Evolutionary conservation across 2,113 vertebrate species (phyloP).

Genomic region (Elachura formosa): DNA sequence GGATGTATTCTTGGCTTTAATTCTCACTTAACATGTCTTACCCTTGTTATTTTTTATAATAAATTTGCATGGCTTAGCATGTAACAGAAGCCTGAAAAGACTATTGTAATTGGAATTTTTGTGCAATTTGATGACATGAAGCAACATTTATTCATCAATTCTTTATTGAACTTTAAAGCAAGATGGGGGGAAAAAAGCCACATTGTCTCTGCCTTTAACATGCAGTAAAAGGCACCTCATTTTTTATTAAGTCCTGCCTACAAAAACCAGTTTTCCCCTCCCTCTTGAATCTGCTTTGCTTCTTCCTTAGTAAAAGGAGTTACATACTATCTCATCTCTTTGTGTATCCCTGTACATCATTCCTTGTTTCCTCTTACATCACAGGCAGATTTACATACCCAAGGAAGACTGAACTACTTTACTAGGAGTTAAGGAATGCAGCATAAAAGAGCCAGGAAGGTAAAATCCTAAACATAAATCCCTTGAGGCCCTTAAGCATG

Average conservation of each 20-base stretch:
- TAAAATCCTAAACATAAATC: not conserved
- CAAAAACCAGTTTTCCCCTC: not conserved
- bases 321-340: not conserved
- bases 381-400: not conserved
- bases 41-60: not conserved
- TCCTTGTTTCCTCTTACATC: not conserved
- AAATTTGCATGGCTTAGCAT: not conserved
- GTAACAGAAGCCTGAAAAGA: not conserved
- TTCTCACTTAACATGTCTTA: not conserved
- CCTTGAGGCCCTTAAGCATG: not conserved
- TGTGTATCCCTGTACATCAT: not conserved
- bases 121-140: not conserved
- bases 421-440: not conserved
- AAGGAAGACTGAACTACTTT: not conserved
- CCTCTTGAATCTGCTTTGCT: not conserved
- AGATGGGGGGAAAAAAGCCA: fast-evolving
- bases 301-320: not conserved
- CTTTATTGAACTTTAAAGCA: not conserved
- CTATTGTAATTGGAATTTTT: not conserved
- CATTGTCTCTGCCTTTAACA: not conserved
- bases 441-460: not conserved
- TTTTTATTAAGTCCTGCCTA: not conserved
- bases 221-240: not conserved
- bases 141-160: not conserved
- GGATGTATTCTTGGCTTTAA: not conserved